Evolutionary conservation across 2,797 vertebrate genomes (phyloP).

Genomic region (Atherinosoma microstoma): DNA sequence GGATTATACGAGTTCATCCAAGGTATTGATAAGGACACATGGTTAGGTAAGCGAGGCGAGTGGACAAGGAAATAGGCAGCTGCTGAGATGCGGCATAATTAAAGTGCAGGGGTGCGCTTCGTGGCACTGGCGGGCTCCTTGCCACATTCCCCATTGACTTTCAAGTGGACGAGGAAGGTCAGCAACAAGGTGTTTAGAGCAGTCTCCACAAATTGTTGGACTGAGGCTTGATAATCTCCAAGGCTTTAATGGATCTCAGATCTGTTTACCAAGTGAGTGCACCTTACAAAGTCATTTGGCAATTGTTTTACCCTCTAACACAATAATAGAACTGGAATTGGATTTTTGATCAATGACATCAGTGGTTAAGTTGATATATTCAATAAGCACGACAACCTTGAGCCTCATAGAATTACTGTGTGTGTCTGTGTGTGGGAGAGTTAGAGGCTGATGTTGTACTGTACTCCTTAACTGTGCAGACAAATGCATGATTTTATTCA

Average conservation of each 20-base stretch:
- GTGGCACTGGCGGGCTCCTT: slow-evolving; percentile 64
- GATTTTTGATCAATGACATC: slow-evolving; percentile 87
- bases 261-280: slow-evolving; percentile 85
- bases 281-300: slow-evolving; percentile 84
- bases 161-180: slow-evolving; percentile 79
- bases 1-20: slow-evolving; percentile 52
- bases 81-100: slow-evolving; percentile 67
- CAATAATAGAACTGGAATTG: slow-evolving; percentile 85
- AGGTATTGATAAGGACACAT: slow-evolving; percentile 69
- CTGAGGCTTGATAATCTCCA: slow-evolving; percentile 83
- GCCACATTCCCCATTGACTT: slow-evolving; percentile 79
- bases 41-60: slow-evolving; percentile 43
- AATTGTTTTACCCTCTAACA: slow-evolving; percentile 83
- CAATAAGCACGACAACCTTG: slow-evolving; percentile 84
- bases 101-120: slow-evolving; percentile 68
- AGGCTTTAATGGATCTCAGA: slow-evolving; percentile 82
- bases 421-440: slow-evolving; percentile 29
- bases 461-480: slow-evolving; percentile 17
- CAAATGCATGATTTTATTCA: slow-evolving; percentile 13
- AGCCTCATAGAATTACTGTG: slow-evolving; percentile 64
- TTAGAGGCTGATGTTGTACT: slow-evolving; percentile 13
- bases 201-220: slow-evolving; percentile 84
- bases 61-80: slow-evolving; percentile 45
- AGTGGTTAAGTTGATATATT: slow-evolving; percentile 85
- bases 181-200: slow-evolving; percentile 79